phyloP scores from a whole-genome alignment of 2,888 invertebrate species.

The Volucella inanis region DNA sequence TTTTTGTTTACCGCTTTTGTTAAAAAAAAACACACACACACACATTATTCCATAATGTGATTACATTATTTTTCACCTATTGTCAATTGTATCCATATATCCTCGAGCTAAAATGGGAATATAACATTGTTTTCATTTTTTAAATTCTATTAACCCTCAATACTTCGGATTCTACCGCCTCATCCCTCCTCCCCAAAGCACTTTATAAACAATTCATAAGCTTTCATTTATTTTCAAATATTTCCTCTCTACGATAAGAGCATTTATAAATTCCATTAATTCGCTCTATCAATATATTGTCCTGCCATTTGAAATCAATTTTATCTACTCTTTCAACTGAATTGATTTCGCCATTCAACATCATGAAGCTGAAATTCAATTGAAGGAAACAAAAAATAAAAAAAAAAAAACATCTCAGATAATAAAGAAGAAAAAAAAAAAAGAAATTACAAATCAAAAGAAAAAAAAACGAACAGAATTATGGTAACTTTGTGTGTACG shows the following conservation, averaged over 20 bases:
- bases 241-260: conserved; percentile 31
- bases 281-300: conserved; percentile 78
- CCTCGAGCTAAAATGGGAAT: too few relatives aligned
- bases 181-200: too few relatives aligned
- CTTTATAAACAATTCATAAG: conserved; percentile 23
- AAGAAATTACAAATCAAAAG: conserved; percentile 5
- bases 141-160: too few relatives aligned
- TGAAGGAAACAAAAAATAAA: conserved; percentile 16
- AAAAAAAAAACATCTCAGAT: background rate
- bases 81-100: too few relatives aligned
- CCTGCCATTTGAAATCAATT: conserved; percentile 67
- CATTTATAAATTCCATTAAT: conserved; percentile 76
- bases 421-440: background rate
- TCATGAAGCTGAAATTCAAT: conserved; percentile 46
- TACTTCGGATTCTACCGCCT: too few relatives aligned
- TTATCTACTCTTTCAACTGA: conserved; percentile 64
- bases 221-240: conserved; percentile 33
- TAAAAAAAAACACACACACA: background rate
- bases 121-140: too few relatives aligned
- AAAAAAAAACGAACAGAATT: conserved; percentile 10
- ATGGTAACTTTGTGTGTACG: background rate
- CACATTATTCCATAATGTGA: background rate
- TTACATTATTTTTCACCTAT: too few relatives aligned
- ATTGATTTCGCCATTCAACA: conserved; percentile 48
- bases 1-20: too few relatives aligned